phyloP scores from a whole-genome alignment of 2,113 vertebrate species.

The Dipodomys merriami region DNA sequence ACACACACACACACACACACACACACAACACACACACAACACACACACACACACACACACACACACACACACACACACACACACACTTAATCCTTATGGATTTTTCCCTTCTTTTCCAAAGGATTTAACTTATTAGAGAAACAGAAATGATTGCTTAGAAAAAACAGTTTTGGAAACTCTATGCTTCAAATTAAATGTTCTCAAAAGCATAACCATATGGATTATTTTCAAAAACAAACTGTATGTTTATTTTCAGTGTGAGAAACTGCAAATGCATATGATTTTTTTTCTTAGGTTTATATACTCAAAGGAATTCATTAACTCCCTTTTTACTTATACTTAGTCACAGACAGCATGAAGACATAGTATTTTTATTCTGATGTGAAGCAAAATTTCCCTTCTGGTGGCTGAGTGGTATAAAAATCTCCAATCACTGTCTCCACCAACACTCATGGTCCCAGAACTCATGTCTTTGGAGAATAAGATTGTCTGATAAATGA shows the following conservation, averaged over 20 bases:
- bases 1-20: no score
- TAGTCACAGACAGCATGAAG: neutral
- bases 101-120: slow-evolving; percentile 21
- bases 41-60: no score
- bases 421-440: neutral
- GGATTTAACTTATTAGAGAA: neutral
- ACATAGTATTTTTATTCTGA: neutral
- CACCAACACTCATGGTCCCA: neutral
- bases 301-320: neutral
- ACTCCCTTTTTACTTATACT: neutral
- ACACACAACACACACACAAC: no score
- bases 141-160: neutral
- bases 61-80: no score
- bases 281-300: neutral
- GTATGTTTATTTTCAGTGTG: slow-evolving; percentile 5
- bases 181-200: slow-evolving; percentile 2
- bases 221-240: slow-evolving; percentile 3
- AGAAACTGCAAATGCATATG: neutral
- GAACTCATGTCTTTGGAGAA: neutral
- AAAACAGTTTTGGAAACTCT: neutral
- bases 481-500: slow-evolving; percentile 10
- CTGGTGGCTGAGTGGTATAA: neutral
- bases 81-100: neutral
- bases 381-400: neutral
- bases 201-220: neutral